These are phyloP conservation scores for Peromyscus leucopus DNA, from an alignment of 2,113 vertebrate species.

Conservation along the genomic window DNA sequence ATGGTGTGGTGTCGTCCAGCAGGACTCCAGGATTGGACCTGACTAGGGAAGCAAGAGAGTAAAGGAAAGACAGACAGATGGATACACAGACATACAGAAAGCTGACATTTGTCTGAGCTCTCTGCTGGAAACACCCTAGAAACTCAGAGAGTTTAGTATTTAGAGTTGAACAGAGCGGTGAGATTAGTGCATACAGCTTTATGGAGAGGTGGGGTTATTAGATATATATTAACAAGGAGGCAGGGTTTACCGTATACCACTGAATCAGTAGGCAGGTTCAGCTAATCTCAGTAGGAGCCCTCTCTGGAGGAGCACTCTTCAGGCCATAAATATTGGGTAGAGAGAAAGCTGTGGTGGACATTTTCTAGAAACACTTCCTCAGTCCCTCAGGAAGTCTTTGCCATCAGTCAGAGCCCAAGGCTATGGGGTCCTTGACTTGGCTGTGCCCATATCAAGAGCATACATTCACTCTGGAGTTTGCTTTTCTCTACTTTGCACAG, in stretches of 20 bases:
- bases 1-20: no score
- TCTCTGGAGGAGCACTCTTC: not conserved
- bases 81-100: not conserved
- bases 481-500: not conserved
- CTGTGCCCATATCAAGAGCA: not conserved
- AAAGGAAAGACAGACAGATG: not conserved
- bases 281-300: not conserved
- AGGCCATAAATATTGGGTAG: not conserved
- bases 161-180: not conserved
- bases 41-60: no score
- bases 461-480: not conserved
- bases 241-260: not conserved
- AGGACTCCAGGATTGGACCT: not conserved
- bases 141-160: not conserved
- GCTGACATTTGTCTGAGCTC: not conserved
- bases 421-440: not conserved
- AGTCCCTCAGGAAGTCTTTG: not conserved
- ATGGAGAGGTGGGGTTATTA: no score
- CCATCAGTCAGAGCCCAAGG: not conserved
- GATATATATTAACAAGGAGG: not conserved
- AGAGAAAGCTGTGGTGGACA: not conserved
- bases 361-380: not conserved
- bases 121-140: not conserved
- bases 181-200: no score
- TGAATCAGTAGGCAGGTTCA: not conserved